Evolutionary conservation across 2,888 invertebrate genomes (phyloP).

Genomic region (Agrenia bidenticulata): DNA sequence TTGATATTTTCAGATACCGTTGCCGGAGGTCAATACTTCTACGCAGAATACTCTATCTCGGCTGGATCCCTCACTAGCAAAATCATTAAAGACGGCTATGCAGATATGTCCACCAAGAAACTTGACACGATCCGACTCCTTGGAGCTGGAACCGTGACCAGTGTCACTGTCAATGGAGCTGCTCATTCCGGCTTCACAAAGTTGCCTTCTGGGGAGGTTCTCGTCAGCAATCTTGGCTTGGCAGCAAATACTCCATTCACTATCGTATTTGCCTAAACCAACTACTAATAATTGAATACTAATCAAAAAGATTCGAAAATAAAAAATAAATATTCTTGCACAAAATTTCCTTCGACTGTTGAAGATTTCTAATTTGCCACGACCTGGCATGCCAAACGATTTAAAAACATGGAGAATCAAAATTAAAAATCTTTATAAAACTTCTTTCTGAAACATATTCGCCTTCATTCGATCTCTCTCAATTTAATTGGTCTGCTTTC

Average conservation of each 20-base stretch:
- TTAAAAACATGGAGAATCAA: no score
- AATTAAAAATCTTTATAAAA: no score
- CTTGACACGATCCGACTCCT: conserved; percentile 39
- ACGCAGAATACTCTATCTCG: conserved; percentile 27
- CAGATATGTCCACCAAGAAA: conserved; percentile 33
- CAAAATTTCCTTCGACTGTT: no score
- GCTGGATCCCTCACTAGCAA: conserved; percentile 21
- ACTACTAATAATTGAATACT: no score
- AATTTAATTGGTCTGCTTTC: no score
- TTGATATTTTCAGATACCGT: conserved; percentile 42
- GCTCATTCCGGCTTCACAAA: conserved; percentile 27
- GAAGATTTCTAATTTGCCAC: no score
- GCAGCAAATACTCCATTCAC: conserved; percentile 3
- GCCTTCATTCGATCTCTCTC: no score
- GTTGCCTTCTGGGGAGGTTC: conserved; percentile 42
- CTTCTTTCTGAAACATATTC: no score
- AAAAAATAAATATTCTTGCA: no score
- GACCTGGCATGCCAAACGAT: no score
- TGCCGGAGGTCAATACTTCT: conserved; percentile 42
- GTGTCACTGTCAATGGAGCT: conserved; percentile 37
- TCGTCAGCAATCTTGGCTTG: conserved; percentile 26
- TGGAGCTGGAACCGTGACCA: conserved; percentile 33
- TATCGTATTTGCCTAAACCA: conserved; percentile 9
- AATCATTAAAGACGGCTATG: conserved; percentile 37
- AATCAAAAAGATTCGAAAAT: no score